Evolutionary conservation across 2,797 vertebrate genomes (phyloP).

Genomic region (Brotula barbata): DNA sequence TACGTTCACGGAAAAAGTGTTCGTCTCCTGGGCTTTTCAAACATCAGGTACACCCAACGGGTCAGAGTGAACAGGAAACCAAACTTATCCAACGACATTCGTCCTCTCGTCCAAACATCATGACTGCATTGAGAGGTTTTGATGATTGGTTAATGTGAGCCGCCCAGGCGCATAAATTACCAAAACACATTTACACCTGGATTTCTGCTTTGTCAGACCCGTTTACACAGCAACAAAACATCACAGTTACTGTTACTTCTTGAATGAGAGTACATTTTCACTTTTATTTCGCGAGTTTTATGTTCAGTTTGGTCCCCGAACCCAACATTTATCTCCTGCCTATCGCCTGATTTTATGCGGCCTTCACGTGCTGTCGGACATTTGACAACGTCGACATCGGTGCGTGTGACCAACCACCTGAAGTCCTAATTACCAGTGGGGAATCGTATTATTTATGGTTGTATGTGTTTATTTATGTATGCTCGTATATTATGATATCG

Average conservation of each 20-base stretch:
- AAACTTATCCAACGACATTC: conserved; percentile 32
- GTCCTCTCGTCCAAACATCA: conserved; percentile 23
- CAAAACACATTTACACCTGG: neutral
- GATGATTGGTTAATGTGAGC: conserved; percentile 28
- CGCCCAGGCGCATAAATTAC: conserved; percentile 7
- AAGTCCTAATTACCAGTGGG: no score
- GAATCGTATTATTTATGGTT: no score
- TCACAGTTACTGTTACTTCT: no score
- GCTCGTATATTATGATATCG: no score
- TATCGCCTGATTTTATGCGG: no score
- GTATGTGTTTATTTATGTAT: no score
- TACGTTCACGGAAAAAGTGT: neutral
- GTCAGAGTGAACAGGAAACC: neutral
- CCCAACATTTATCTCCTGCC: neutral
- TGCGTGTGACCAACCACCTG: no score
- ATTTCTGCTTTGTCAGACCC: neutral
- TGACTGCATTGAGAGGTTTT: conserved; percentile 10
- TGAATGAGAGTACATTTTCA: no score
- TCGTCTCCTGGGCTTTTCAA: neutral
- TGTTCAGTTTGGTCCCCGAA: no score
- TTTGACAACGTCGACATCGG: no score
- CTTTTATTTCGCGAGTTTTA: no score
- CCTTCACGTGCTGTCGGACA: no score
- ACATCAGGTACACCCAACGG: conserved; percentile 22
- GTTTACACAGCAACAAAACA: neutral